A percentile compares a stretch with the other conserved stretches of the same genome.
Conservation (phyloP, 2,888 invertebrate genomes). For the Dryococelus australis region DNA sequence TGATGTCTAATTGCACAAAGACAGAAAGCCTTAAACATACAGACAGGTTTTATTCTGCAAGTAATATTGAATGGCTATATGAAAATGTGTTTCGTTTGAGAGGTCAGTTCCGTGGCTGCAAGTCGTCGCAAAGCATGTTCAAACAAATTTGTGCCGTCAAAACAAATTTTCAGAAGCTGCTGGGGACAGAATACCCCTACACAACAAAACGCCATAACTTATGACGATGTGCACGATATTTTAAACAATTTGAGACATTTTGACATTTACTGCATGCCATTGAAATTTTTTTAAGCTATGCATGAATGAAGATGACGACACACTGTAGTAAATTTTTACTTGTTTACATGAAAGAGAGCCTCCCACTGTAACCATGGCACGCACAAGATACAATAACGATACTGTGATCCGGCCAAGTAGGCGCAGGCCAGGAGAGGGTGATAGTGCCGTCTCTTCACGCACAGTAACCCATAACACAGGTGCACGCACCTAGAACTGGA, state of each 20-base stretch:
- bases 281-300: neutral
- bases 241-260: neutral
- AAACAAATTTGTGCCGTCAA: neutral
- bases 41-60: neutral
- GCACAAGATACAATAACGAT: neutral
- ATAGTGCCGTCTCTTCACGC: too few species aligned
- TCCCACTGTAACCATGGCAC: neutral
- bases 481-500: slow-evolving; percentile 68
- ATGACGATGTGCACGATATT: neutral
- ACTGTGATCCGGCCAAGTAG: neutral
- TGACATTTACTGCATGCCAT: neutral
- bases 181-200: neutral
- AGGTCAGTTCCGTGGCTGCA: neutral
- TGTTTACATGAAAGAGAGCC: neutral
- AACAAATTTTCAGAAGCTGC: neutral
- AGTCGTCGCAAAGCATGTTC: neutral
- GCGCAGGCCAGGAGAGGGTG: neutral
- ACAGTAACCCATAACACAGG: too few species aligned
- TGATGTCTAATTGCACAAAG: too few species aligned
- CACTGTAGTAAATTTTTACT: neutral
- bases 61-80: neutral
- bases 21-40: too few species aligned
- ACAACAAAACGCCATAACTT: neutral
- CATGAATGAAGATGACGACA: neutral
- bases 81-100: neutral